These are phyloP conservation scores for Salvelinus fontinalis DNA, from an alignment of 2,113 vertebrate species.

Conservation along the genomic window DNA sequence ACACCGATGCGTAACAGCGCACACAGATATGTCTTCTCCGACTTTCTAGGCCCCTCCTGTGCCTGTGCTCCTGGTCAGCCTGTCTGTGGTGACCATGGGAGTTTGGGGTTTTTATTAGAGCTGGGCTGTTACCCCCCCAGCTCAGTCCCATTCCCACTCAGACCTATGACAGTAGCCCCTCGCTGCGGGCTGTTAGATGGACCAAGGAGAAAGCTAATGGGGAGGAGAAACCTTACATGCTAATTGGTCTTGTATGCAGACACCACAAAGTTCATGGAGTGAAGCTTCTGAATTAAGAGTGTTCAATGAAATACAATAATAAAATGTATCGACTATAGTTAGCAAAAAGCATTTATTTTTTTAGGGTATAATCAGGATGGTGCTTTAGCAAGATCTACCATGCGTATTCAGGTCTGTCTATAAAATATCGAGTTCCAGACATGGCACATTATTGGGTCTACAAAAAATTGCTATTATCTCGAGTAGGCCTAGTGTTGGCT, in stretches of 20 bases:
- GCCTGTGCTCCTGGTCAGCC: neutral
- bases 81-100: conserved; percentile 25
- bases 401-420: too few relatives aligned
- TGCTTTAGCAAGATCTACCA: too few relatives aligned
- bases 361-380: too few relatives aligned
- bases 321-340: too few relatives aligned
- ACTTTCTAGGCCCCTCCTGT: neutral
- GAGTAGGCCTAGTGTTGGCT: too few relatives aligned
- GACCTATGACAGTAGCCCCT: conserved; percentile 72
- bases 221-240: conserved; percentile 12
- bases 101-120: conserved; percentile 65
- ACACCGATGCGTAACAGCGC: neutral
- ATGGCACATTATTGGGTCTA: too few relatives aligned
- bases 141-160: conserved; percentile 51
- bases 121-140: conserved; percentile 32
- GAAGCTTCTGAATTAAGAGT: neutral
- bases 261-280: neutral
- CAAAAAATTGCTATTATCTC: too few relatives aligned
- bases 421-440: too few relatives aligned
- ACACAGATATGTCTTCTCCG: neutral
- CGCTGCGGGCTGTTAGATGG: conserved; percentile 52
- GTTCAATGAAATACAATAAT: neutral
- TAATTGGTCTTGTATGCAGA: conserved; percentile 18
- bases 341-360: too few relatives aligned
- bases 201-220: conserved; percentile 28